Evolutionary conservation across 2,888 invertebrate species (phyloP).

Genomic region (Drosophila fungiperda): DNA sequence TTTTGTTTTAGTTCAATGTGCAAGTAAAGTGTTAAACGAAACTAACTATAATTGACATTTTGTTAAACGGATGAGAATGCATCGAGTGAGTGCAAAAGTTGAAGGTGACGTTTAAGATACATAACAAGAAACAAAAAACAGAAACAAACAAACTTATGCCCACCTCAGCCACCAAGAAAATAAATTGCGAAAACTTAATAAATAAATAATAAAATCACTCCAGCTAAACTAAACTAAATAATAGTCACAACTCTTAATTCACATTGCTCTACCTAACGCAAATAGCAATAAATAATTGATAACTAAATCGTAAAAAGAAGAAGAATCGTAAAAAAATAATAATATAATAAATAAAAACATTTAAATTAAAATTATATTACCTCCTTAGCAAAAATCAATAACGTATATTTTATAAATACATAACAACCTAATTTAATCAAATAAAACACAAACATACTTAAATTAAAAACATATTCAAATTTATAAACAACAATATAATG

Average conservation of each 20-base stretch:
- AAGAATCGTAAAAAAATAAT: slow-evolving; percentile 13
- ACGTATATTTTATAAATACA: slow-evolving; percentile 51
- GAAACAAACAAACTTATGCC: slow-evolving; percentile 66
- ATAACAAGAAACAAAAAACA: slow-evolving; percentile 18
- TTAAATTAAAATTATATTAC: slow-evolving; percentile 81
- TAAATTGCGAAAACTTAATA: slow-evolving; percentile 29
- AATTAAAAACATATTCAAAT: slow-evolving; percentile 45
- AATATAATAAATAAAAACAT: slow-evolving; percentile 41
- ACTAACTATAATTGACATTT: slow-evolving; percentile 43
- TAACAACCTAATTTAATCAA: slow-evolving; percentile 39
- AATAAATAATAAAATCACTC: slow-evolving; percentile 32
- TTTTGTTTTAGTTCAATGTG: slow-evolving; percentile 79
- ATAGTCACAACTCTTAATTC: slow-evolving; percentile 67
- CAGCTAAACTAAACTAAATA: slow-evolving; percentile 47
- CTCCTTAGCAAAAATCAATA: slow-evolving; percentile 82
- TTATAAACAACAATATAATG: slow-evolving; percentile 33
- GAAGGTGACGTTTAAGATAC: slow-evolving; percentile 25
- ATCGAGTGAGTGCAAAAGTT: slow-evolving; percentile 27
- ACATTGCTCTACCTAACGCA: slow-evolving; percentile 47
- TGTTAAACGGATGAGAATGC: slow-evolving; percentile 37
- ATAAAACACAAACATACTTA: slow-evolving; percentile 53
- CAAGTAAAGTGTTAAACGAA: slow-evolving; percentile 60
- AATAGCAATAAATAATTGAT: slow-evolving; percentile 54
- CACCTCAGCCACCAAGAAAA: slow-evolving; percentile 81
- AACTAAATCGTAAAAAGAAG: slow-evolving; percentile 27